Conservation (phyloP, 2,888 invertebrate genomes). For the Dryobotodes eremita region DNA sequence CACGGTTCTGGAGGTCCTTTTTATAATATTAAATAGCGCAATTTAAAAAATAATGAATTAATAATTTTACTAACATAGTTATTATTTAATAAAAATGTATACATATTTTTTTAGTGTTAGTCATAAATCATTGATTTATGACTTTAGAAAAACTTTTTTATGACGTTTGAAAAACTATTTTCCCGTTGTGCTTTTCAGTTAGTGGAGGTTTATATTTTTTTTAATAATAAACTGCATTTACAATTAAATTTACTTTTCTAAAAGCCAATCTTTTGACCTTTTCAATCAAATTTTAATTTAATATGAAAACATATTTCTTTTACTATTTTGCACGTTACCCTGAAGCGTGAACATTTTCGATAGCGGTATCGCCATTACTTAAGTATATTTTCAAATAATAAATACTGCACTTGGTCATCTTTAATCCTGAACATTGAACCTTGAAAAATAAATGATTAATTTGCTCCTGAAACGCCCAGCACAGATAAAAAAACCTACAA, state of each 20-base stretch:
- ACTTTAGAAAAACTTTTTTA: not conserved
- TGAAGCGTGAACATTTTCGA: not conserved
- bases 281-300: not conserved
- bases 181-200: not conserved
- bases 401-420: not conserved
- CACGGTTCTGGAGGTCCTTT: too few species aligned
- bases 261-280: not conserved
- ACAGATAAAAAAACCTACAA: slow-evolving; percentile 32
- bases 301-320: not conserved
- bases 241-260: not conserved
- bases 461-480: slow-evolving; percentile 17
- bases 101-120: too few species aligned
- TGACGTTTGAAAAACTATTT: not conserved
- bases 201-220: not conserved
- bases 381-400: not conserved
- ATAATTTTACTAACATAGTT: too few species aligned
- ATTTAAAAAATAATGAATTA: too few species aligned
- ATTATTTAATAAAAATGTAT: too few species aligned
- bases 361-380: not conserved
- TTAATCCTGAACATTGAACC: too few species aligned
- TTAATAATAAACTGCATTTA: not conserved
- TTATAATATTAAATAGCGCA: too few species aligned
- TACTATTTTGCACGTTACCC: not conserved
- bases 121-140: not conserved
- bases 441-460: slow-evolving; percentile 5